Evolutionary conservation across 2,888 invertebrate genomes (phyloP), one percentile per base, ranked within the genome.

Genomic region (Erynnis tages): DNA sequence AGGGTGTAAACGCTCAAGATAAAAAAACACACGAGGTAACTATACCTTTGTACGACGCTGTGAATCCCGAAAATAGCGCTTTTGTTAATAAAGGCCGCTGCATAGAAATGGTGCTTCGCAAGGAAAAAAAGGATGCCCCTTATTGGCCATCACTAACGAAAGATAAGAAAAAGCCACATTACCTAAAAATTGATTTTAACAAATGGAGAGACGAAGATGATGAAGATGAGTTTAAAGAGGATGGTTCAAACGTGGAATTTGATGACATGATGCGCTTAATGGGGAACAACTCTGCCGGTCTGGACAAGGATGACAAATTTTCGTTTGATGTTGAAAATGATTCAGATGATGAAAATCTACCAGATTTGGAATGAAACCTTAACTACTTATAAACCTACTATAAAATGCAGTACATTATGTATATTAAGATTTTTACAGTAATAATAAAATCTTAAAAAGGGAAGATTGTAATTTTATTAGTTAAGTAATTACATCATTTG

Each of bases 181-280:
- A 98, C 94, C 91, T 99, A 66, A 98, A 98, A 91, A 95, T 98
- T 67, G 98, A 99, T 79, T 99, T 99, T 80, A 96, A 97, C 78
- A 98, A 98, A 89, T 99, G 98, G 98, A 94, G 93, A 86, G 98
- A 98, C 88, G 98, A 99, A 84, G 97, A 97, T 71, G 98, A 98
- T 57, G 96, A 95, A 48, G 95, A 95, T n/a, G 95, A 94, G 60
- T 97, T 96, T 63, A 92, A 78, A 53, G 76, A 61, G 40, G 77
- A 72, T 53, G 88, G 79, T 49, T 76, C 74, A 48, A 87, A 68
- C 52, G 61, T 85, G 43, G 92, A 93, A 71, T 85, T 93, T 55
- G 92, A 92, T 74, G 93, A 94, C 85, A 93, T 95, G 93, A 92
- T 95, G 88, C 90, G 92, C 62, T 91, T 93, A 61, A 94, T 95